Conservation (phyloP, 2,888 invertebrate genomes). For the Papilio gigon region DNA sequence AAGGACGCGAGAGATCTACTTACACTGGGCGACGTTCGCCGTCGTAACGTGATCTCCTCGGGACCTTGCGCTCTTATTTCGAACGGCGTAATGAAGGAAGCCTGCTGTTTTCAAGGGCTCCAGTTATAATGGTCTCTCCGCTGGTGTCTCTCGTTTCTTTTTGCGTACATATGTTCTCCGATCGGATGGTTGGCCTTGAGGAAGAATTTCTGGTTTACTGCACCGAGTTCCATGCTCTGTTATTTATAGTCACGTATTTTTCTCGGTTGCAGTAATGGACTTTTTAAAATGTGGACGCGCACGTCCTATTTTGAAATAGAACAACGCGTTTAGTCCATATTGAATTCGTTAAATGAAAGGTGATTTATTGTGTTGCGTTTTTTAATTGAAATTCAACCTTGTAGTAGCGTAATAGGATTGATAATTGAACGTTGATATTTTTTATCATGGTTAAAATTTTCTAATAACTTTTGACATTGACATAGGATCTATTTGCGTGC, state of each 20-base stretch:
- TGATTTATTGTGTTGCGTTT: slow-evolving; percentile 21
- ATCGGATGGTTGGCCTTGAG: slow-evolving; percentile 77
- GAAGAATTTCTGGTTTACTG: slow-evolving; percentile 73
- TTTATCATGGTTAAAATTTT: slow-evolving; percentile 5
- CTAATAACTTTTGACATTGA: slow-evolving; percentile 40
- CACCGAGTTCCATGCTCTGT: slow-evolving; percentile 64
- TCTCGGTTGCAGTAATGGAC: slow-evolving; percentile 41
- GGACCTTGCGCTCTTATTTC: slow-evolving; percentile 57
- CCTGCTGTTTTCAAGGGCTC: slow-evolving; percentile 58
- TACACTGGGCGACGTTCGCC: slow-evolving; percentile 55
- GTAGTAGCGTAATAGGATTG: neutral
- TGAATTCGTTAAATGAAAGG: slow-evolving; percentile 29
- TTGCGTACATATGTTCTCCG: slow-evolving; percentile 78
- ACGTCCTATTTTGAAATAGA: slow-evolving; percentile 35
- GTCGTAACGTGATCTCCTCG: slow-evolving; percentile 56
- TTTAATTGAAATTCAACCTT: slow-evolving; percentile 3
- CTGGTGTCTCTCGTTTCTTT: slow-evolving; percentile 66
- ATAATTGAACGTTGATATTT: neutral
- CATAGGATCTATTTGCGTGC: slow-evolving; percentile 37
- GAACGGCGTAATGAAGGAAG: slow-evolving; percentile 63
- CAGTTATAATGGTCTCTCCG: slow-evolving; percentile 55
- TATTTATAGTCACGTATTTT: slow-evolving; percentile 63
- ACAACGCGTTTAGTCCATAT: slow-evolving; percentile 36
- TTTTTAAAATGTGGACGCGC: slow-evolving; percentile 36
- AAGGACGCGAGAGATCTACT: slow-evolving; percentile 51